Evolutionary conservation across 2,113 vertebrate species (phyloP).

Genomic region (Apistogramma diplotaenia): DNA sequence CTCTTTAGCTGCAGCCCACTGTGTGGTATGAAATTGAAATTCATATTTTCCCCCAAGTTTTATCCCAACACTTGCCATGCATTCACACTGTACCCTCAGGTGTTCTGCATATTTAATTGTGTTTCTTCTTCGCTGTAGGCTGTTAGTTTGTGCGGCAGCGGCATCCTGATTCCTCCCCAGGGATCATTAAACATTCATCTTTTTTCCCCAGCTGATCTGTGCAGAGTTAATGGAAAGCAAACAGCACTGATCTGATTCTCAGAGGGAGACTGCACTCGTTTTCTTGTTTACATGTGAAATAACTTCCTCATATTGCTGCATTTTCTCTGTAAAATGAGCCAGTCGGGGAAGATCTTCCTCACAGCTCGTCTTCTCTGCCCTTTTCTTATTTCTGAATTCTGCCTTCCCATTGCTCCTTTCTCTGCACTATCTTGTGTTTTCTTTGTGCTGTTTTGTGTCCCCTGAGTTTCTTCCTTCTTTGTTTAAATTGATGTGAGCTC

Average conservation of each 20-base stretch:
- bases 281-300: background rate
- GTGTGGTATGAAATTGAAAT: rapidly evolving
- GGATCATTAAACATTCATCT: constrained; percentile 6
- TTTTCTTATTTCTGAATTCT: background rate
- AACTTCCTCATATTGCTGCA: background rate
- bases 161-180: background rate
- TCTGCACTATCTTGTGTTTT: too few species aligned
- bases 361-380: background rate
- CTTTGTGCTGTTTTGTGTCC: background rate
- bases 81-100: background rate
- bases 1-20: background rate
- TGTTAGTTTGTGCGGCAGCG: background rate
- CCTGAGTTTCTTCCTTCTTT: background rate
- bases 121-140: background rate
- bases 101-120: background rate
- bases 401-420: background rate
- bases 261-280: background rate
- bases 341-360: background rate
- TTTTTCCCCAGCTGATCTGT: background rate
- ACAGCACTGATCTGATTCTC: background rate
- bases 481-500: background rate
- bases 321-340: background rate
- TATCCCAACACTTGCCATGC: background rate
- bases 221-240: background rate
- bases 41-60: background rate